Evolutionary conservation across 2,113 vertebrate genomes (phyloP).

Genomic region (Hydropotes inermis): DNA sequence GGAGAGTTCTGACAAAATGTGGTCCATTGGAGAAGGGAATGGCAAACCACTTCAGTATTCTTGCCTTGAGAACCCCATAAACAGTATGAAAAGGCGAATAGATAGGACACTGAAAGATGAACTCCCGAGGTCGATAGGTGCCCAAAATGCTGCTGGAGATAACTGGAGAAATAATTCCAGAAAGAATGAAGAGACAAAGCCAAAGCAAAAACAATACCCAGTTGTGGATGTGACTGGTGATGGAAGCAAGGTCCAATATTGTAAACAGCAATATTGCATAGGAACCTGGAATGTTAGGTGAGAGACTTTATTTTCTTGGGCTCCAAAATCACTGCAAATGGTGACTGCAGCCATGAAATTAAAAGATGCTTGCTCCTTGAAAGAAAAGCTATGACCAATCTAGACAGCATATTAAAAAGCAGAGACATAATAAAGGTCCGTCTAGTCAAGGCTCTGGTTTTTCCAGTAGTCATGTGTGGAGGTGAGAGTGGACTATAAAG

Average conservation of each 20-base stretch:
- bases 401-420: not conserved
- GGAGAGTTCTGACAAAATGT: not conserved
- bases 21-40: not conserved
- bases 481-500: not conserved
- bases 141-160: not conserved
- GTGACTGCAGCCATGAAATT: not conserved
- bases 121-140: not conserved
- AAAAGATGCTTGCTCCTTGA: not conserved
- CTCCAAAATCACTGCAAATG: not conserved
- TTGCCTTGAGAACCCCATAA: not conserved
- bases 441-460: not conserved
- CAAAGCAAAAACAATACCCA: not conserved
- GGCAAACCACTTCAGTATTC: not conserved
- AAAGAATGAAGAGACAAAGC: not conserved
- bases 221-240: not conserved
- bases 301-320: not conserved
- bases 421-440: not conserved
- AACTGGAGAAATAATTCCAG: not conserved
- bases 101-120: not conserved
- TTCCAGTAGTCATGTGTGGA: not conserved
- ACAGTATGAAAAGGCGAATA: accelerated
- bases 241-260: not conserved
- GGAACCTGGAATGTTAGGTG: not conserved
- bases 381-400: not conserved
- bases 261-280: not conserved